Percentiles rank a stretch among this genome's conserved stretches.
These are phyloP conservation scores for Bathybates hornii DNA, from an alignment of 2,113 vertebrate species.

Conservation along the genomic window DNA sequence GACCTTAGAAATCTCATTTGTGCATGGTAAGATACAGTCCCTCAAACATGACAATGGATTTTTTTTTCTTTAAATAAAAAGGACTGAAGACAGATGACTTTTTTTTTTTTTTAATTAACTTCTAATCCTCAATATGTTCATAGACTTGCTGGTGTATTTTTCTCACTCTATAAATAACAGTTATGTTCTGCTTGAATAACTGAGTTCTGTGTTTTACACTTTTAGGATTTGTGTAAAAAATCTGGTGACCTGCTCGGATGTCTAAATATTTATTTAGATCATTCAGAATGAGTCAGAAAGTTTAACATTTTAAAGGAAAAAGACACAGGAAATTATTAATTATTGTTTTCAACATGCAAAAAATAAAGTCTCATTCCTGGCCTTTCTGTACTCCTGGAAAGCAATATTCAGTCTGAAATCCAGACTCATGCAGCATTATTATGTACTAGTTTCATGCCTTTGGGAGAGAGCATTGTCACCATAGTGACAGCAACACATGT, in stretches of 20 bases:
- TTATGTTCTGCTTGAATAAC: background rate
- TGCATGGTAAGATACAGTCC: background rate
- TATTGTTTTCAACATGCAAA: background rate
- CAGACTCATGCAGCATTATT: constrained; percentile 43
- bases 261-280: background rate
- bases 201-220: background rate
- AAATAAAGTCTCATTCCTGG: background rate
- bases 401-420: constrained; percentile 24
- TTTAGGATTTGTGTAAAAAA: background rate
- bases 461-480: constrained; percentile 23
- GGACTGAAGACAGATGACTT: background rate
- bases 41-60: background rate
- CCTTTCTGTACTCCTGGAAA: constrained; percentile 58
- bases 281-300: background rate
- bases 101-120: background rate
- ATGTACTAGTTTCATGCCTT: constrained; percentile 37
- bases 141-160: background rate
- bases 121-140: background rate
- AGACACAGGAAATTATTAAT: background rate
- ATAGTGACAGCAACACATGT: constrained; percentile 67
- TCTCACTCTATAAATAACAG: background rate
- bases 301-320: background rate
- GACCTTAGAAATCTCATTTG: background rate
- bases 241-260: background rate
- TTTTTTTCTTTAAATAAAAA: background rate